Evolutionary conservation across 2,113 vertebrate species (phyloP).

Genomic region (Paratilapia polleni): DNA sequence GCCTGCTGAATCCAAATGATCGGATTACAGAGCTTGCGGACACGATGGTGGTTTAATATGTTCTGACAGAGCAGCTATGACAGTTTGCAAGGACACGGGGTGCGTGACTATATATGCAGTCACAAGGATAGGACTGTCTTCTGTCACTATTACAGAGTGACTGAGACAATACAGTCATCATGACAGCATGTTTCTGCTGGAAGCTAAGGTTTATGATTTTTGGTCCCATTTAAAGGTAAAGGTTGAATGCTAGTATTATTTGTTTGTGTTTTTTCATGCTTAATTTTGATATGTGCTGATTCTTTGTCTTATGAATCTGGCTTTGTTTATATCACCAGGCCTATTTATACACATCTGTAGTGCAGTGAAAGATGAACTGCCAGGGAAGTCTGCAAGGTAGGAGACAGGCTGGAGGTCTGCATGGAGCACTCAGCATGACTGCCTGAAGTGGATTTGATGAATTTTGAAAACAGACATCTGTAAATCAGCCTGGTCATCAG

Average conservation of each 20-base stretch:
- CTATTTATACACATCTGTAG: constrained; percentile 64
- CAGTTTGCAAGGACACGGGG: constrained; percentile 14
- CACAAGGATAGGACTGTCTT: constrained; percentile 4
- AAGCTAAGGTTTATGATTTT: constrained; percentile 6
- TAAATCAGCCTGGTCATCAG: constrained; percentile 33
- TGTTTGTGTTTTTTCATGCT: not conserved
- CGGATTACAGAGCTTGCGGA: constrained; percentile 1
- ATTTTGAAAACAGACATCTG: constrained; percentile 7
- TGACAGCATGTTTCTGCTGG: constrained; percentile 14
- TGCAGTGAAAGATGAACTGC: constrained; percentile 64
- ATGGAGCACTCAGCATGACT: constrained; percentile 65
- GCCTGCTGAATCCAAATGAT: constrained; percentile 48
- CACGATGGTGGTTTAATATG: constrained; percentile 16
- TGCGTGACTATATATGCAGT: not conserved
- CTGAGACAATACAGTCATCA: not conserved
- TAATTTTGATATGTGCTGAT: constrained; percentile 21
- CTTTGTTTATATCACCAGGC: constrained; percentile 63
- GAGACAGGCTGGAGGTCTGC: constrained; percentile 62
- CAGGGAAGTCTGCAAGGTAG: constrained; percentile 59
- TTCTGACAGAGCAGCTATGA: not conserved
- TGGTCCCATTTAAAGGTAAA: not conserved
- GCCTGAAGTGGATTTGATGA: constrained; percentile 37
- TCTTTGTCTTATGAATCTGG: constrained; percentile 53
- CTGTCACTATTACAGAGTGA: not conserved
- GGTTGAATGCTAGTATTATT: not conserved